These are phyloP conservation scores for Leptinotarsa peninsularis DNA, from an alignment of 2,888 invertebrate species.

Conservation along the genomic window DNA sequence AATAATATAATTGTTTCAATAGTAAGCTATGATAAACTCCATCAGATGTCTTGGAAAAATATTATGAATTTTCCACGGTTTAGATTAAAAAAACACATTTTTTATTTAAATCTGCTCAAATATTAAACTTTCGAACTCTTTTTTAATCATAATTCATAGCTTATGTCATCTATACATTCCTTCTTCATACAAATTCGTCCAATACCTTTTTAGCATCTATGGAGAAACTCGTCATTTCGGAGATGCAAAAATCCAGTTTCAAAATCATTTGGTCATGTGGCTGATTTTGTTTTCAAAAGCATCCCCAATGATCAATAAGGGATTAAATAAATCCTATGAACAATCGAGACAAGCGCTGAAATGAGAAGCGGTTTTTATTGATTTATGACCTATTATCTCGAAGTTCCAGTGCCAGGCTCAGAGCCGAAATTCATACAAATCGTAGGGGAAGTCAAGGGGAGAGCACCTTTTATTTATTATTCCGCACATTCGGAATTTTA, in stretches of 20 bases:
- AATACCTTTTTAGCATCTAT: neutral
- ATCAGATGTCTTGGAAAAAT: too few relatives aligned
- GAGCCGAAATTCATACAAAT: neutral
- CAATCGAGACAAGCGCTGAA: constrained; percentile 3
- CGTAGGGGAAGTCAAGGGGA: neutral
- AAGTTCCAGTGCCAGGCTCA: constrained; percentile 6
- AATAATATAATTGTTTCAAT: too few relatives aligned
- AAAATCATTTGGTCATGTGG: neutral
- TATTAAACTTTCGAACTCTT: too few relatives aligned
- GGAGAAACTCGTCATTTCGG: too few relatives aligned
- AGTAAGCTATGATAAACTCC: too few relatives aligned
- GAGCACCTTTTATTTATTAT: neutral
- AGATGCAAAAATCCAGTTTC: too few relatives aligned
- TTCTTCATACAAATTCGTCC: neutral
- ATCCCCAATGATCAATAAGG: neutral
- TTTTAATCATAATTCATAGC: too few relatives aligned
- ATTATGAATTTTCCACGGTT: too few relatives aligned
- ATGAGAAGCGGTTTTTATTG: constrained; percentile 5
- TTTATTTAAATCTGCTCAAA: too few relatives aligned
- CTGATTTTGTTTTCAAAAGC: neutral
- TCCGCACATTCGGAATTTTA: neutral
- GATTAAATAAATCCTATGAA: neutral
- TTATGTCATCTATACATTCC: too few relatives aligned
- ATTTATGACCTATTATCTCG: constrained; percentile 11
- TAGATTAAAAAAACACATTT: too few relatives aligned